Percentiles rank a stretch among this genome's conserved stretches.
These are phyloP conservation scores for Brachionus asplanchnoidis DNA, from an alignment of 1,140 invertebrate species.

Conservation along the genomic window DNA sequence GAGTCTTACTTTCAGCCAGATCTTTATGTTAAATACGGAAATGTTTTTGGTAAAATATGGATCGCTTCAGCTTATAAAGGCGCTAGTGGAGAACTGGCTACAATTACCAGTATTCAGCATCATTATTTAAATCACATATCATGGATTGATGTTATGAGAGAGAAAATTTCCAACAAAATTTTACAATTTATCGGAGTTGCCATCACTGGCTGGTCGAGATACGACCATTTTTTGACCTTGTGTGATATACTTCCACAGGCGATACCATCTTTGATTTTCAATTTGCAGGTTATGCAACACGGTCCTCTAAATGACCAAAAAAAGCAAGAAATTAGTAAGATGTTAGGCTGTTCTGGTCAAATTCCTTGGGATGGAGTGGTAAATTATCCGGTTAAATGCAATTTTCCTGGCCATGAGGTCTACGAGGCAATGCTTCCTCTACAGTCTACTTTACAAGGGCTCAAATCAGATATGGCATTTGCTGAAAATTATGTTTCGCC, in stretches of 20 bases:
- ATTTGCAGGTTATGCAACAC: slow-evolving; percentile 55
- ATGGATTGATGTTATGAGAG: slow-evolving; percentile 66
- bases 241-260: slow-evolving; percentile 78
- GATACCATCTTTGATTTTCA: slow-evolving; percentile 70
- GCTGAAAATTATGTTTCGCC: slow-evolving; percentile 22
- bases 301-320: slow-evolving; percentile 44
- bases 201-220: slow-evolving; percentile 70
- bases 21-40: slow-evolving; percentile 67
- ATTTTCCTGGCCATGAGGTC: slow-evolving; percentile 35
- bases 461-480: slow-evolving; percentile 13
- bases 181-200: slow-evolving; percentile 62
- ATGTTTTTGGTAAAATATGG: slow-evolving; percentile 81
- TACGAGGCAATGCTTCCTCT: slow-evolving; percentile 15
- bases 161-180: slow-evolving; percentile 44
- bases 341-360: neutral
- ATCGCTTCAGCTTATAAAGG: slow-evolving; percentile 83
- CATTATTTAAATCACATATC: slow-evolving; percentile 69
- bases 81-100: slow-evolving; percentile 63
- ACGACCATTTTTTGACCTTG: slow-evolving; percentile 84
- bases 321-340: neutral
- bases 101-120: slow-evolving; percentile 63
- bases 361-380: slow-evolving; percentile 26
- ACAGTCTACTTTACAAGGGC: neutral
- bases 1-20: slow-evolving; percentile 57
- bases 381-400: neutral